Conservation (phyloP, 2,113 vertebrate genomes). For the Regulus satrapa region DNA sequence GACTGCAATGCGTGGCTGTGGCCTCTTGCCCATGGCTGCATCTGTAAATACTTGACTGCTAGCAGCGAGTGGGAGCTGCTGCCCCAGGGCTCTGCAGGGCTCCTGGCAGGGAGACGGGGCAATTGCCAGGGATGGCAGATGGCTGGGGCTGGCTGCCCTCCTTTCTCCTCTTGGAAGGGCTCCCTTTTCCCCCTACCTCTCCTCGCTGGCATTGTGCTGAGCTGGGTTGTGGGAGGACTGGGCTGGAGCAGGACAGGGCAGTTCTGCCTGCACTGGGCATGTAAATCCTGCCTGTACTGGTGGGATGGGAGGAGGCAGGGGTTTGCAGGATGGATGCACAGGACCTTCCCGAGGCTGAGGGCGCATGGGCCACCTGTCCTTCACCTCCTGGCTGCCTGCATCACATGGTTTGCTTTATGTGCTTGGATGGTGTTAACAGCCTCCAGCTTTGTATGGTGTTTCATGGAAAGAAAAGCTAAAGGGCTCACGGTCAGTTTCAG, state of each 20-base stretch:
- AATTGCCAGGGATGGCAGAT: not conserved
- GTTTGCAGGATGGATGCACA: not conserved
- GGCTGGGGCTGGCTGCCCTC: not conserved
- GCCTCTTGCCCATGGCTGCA: not conserved
- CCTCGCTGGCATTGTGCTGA: not conserved
- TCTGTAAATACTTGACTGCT: not conserved
- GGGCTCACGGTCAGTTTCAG: not conserved
- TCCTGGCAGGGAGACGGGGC: not conserved
- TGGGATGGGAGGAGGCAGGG: not conserved
- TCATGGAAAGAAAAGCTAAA: conserved; percentile 12
- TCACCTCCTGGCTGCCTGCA: not conserved
- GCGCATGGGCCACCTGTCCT: not conserved
- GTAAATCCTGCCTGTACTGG: not conserved
- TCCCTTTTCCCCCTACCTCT: not conserved
- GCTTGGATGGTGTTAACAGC: not conserved
- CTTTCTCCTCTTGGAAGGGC: not conserved
- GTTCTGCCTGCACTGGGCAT: not conserved
- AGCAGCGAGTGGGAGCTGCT: not conserved
- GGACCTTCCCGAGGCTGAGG: not conserved
- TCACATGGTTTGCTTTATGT: not conserved
- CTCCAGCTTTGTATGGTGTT: not conserved
- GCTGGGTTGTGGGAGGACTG: not conserved
- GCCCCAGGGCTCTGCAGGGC: not conserved
- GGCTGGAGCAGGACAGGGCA: not conserved
- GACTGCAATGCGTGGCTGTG: accelerated